Percentiles rank a stretch among this genome's conserved stretches.
These are phyloP conservation scores for Phocoena sinus DNA, from an alignment of 2,113 vertebrate species.

Conservation along the genomic window DNA sequence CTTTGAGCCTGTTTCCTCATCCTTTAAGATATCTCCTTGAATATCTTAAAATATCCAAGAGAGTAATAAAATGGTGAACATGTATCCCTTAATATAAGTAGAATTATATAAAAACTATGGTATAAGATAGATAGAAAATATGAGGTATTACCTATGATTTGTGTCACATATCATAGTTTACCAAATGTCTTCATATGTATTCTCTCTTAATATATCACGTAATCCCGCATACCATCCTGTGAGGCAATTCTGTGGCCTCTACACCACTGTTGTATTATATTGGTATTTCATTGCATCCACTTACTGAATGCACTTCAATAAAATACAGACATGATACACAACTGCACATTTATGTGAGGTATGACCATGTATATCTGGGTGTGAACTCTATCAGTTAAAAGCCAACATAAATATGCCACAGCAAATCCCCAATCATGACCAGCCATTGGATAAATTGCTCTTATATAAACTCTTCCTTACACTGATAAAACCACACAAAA, in stretches of 20 bases:
- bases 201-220: not conserved
- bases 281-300: not conserved
- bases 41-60: not conserved
- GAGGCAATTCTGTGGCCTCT: not conserved
- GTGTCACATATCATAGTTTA: not conserved
- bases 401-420: not conserved
- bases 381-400: not conserved
- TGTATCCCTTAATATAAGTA: not conserved
- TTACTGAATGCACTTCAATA: not conserved
- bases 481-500: not conserved
- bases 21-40: no score
- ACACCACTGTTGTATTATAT: not conserved
- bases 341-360: not conserved
- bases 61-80: not conserved
- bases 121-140: not conserved
- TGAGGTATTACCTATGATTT: not conserved
- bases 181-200: not conserved
- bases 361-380: not conserved
- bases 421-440: not conserved
- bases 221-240: not conserved
- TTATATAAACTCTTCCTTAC: not conserved
- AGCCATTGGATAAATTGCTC: not conserved
- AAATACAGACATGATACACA: not conserved
- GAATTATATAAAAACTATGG: not conserved
- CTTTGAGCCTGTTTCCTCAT: not conserved